phyloP scores from a whole-genome alignment of 2,113 vertebrate species.

The Solea senegalensis region DNA sequence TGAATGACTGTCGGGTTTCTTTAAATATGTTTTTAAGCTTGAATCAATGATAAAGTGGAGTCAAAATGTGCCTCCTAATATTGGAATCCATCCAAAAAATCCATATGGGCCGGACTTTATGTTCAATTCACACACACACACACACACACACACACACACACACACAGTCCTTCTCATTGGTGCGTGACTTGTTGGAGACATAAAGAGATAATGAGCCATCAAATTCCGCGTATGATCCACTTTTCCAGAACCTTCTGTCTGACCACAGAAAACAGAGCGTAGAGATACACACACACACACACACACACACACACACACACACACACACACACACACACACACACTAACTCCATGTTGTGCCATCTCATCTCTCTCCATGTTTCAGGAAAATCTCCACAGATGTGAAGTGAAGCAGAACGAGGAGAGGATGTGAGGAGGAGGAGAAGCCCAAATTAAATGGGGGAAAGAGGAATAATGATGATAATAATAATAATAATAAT shows the following conservation, averaged over 20 bases:
- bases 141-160: slow-evolving; percentile 27
- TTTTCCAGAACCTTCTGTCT: slow-evolving; percentile 69
- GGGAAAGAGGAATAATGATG: background rate
- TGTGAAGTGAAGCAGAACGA: slow-evolving; percentile 16
- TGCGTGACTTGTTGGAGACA: slow-evolving; percentile 58
- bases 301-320: slow-evolving; percentile 25
- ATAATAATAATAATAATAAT: too few species aligned
- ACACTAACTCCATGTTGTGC: background rate
- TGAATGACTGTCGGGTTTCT: too few species aligned
- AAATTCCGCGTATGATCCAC: slow-evolving; percentile 57
- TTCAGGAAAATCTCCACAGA: slow-evolving; percentile 34
- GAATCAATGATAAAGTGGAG: too few species aligned
- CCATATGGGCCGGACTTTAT: too few species aligned
- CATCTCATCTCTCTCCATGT: slow-evolving; percentile 27
- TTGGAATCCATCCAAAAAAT: too few species aligned
- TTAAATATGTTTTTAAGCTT: too few species aligned
- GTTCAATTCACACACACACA: background rate
- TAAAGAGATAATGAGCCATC: slow-evolving; percentile 69
- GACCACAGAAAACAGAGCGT: slow-evolving; percentile 61
- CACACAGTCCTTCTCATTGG: slow-evolving; percentile 28
- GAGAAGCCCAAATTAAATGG: too few species aligned
- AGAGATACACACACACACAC: slow-evolving; percentile 2
- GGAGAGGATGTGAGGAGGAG: background rate
- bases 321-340: background rate
- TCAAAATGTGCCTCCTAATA: too few species aligned